Evolutionary conservation across 2,888 invertebrate species (phyloP).

Genomic region (Seira musarum): DNA sequence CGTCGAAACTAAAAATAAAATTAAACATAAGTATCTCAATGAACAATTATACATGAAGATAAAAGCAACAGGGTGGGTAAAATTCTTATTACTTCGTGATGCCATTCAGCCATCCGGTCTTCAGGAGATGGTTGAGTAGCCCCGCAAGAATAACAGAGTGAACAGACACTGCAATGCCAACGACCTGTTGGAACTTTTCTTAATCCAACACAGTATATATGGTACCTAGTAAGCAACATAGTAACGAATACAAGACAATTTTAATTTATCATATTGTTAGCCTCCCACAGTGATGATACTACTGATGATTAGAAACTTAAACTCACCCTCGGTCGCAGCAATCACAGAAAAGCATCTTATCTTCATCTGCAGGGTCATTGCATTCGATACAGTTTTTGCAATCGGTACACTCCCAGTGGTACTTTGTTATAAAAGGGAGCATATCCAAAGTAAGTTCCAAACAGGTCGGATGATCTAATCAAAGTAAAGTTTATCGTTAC

Average conservation of each 20-base stretch:
- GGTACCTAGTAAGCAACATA: too few species aligned
- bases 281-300: neutral
- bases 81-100: constrained; percentile 74
- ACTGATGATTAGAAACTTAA: constrained; percentile 20
- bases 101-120: constrained; percentile 73
- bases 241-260: constrained; percentile 4
- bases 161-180: constrained; percentile 91
- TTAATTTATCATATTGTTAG: neutral
- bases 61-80: too few species aligned
- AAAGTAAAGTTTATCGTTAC: constrained; percentile 30
- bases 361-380: constrained; percentile 85
- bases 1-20: constrained; percentile 72
- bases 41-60: neutral
- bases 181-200: constrained; percentile 86
- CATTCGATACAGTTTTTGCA: constrained; percentile 93
- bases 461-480: constrained; percentile 87
- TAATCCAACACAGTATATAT: constrained; percentile 91
- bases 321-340: constrained; percentile 88
- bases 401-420: constrained; percentile 94
- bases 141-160: constrained; percentile 77
- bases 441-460: constrained; percentile 88
- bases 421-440: constrained; percentile 86
- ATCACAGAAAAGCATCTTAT: constrained; percentile 95
- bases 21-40: constrained; percentile 18
- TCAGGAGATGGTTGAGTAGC: constrained; percentile 73